Base-by-base conservation (phyloP, 2,888 invertebrate species). In the Brenthis hecate region DNA sequence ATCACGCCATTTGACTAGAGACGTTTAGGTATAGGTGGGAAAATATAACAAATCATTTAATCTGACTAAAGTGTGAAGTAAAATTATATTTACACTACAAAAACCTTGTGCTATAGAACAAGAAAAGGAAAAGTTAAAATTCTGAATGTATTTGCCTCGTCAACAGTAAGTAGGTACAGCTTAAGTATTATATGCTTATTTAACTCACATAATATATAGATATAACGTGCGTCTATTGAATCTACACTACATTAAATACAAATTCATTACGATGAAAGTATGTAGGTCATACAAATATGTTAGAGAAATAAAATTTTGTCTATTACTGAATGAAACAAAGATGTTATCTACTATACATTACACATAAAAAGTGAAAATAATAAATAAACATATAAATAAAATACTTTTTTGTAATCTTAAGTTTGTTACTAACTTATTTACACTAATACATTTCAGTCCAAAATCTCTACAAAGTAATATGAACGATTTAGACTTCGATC, bases 1-100 rank as follows among this genome's bases (percentile, higher is more conserved):
- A 68, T 72, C 71, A 69, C 70, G 66, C 67, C 64, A 51, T 73
- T 72, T 75, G 76, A 76, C 75, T 76, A 76, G 75, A 74, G 66
- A 63, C 51, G 69, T 65, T 62, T 13, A 54, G 53, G 43, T 43
- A 53, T 54, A 36, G 28, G 13, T 51, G 16, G 16, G 32, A 13
- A 61, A 16, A 28, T 16, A 36, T 36, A 36, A 16, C 51, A 3
- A 51, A 51, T 13, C 32, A 61, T 51, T 3, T 28, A 6, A 50
- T 32, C 32, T 36, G 54, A 43, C 36, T 43, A 43, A 13, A 28
- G 13, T n/a, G 2, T 54, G 28, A 54, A 28, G 47, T 16, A 5
- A 36, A 36, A 43, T 43, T 36, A 57, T 19, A 48, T 23, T 3
- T 48, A 58, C 47, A 48, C 14, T 58, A 61, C 16, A 28, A 32